phyloP scores from a whole-genome alignment of 2,888 invertebrate species.

The Agonopterix arenella region DNA sequence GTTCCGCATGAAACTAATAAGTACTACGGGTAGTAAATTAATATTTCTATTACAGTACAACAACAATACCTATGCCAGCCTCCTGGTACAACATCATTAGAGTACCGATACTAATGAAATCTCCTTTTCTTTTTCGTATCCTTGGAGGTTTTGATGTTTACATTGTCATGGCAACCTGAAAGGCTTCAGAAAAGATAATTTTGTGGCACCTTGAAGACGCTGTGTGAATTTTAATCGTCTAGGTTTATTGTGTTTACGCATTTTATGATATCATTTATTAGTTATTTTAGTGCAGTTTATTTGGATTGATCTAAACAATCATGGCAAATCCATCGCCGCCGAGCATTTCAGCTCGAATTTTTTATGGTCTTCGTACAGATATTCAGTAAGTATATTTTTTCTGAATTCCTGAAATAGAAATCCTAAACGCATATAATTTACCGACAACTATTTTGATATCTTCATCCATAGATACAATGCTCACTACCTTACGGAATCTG shows the following conservation, averaged over 20 bases:
- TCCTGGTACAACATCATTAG: no score
- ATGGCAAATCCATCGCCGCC: constrained; percentile 60
- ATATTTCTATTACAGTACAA: no score
- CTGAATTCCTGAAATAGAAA: background rate
- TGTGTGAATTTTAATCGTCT: constrained; percentile 1
- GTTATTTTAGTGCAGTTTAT: constrained; percentile 24
- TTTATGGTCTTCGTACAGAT: constrained; percentile 80
- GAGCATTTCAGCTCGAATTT: constrained; percentile 75
- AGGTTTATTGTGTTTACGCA: constrained; percentile 12
- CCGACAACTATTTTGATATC: constrained; percentile 27
- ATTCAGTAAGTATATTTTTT: constrained; percentile 64
- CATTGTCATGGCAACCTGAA: no score
- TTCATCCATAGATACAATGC: constrained; percentile 77
- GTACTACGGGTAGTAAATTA: no score
- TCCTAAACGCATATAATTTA: background rate
- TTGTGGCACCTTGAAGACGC: no score
- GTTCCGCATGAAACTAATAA: no score
- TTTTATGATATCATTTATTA: constrained; percentile 17
- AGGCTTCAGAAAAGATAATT: no score
- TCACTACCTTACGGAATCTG: constrained; percentile 83
- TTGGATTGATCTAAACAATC: constrained; percentile 11
- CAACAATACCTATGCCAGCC: no score
- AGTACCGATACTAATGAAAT: no score
- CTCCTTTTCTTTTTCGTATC: background rate
- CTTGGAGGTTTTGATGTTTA: background rate